Conservation (phyloP, 2,888 invertebrate species). For the Thera obeliscata region DNA sequence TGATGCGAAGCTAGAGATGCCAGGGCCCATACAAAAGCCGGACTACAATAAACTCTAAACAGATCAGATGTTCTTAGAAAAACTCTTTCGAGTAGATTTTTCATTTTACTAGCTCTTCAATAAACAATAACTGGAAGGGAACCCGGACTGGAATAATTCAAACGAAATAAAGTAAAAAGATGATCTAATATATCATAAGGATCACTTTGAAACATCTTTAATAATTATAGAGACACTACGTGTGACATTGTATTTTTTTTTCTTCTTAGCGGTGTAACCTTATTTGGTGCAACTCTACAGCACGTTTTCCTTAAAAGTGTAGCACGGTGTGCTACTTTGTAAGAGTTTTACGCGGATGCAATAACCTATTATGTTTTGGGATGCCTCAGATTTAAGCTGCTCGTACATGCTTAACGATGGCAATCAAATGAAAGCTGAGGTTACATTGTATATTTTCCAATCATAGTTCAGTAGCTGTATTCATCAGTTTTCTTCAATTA, state of each 20-base stretch:
- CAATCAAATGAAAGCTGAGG: slow-evolving; percentile 34
- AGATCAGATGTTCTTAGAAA: neutral
- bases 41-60: slow-evolving; percentile 18
- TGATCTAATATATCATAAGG: too few relatives aligned
- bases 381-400: slow-evolving; percentile 39
- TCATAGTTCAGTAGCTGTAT: slow-evolving; percentile 10
- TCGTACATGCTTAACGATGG: slow-evolving; percentile 35
- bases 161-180: too few relatives aligned
- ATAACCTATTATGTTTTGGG: slow-evolving; percentile 43
- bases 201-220: too few relatives aligned
- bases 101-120: neutral
- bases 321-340: slow-evolving; percentile 30
- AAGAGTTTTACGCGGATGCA: slow-evolving; percentile 37
- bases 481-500: neutral
- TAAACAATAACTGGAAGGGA: neutral
- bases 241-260: too few relatives aligned
- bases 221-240: too few relatives aligned
- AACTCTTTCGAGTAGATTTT: neutral
- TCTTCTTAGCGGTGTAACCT: neutral
- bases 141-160: too few relatives aligned
- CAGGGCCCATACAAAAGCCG: slow-evolving; percentile 9
- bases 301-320: slow-evolving; percentile 20
- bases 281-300: too few relatives aligned
- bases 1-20: slow-evolving; percentile 54
- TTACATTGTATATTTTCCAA: slow-evolving; percentile 20